A percentile compares a stretch with the other conserved stretches of the same genome.
Evolutionary conservation across 2,797 vertebrate species (phyloP).

Genomic region (Arremon aurantiirostris): DNA sequence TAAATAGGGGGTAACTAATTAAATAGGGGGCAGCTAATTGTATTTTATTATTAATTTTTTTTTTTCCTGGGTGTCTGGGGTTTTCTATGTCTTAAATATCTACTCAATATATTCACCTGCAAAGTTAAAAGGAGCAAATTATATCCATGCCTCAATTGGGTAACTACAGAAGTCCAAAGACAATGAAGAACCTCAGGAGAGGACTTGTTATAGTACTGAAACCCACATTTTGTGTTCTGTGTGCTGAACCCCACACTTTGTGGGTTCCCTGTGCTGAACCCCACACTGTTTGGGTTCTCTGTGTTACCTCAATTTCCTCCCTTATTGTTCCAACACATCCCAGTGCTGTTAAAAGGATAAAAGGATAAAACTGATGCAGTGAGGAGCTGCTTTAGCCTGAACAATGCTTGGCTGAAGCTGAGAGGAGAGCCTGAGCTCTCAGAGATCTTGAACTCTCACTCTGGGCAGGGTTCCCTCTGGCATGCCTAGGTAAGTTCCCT

Average conservation of each 20-base stretch:
- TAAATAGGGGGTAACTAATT: neutral
- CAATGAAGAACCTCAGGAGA: neutral
- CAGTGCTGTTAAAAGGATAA: neutral
- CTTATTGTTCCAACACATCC: neutral
- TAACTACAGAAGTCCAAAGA: neutral
- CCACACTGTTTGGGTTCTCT: neutral
- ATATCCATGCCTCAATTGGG: neutral
- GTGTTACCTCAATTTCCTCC: neutral
- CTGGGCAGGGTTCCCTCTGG: neutral
- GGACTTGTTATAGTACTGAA: neutral
- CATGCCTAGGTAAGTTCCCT: accelerated
- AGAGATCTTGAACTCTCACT: neutral
- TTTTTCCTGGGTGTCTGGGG: neutral
- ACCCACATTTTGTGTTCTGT: neutral
- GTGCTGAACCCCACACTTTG: neutral
- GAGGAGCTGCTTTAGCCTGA: neutral
- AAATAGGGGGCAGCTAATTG: neutral
- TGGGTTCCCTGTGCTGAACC: neutral
- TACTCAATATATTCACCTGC: neutral
- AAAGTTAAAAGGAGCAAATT: neutral
- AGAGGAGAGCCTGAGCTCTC: neutral
- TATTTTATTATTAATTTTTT: neutral
- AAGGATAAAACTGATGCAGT: neutral
- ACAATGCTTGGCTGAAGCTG: neutral
- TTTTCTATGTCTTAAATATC: neutral